These are phyloP conservation scores for Grus americana DNA, from an alignment of 2,113 vertebrate genomes.

Conservation along the genomic window DNA sequence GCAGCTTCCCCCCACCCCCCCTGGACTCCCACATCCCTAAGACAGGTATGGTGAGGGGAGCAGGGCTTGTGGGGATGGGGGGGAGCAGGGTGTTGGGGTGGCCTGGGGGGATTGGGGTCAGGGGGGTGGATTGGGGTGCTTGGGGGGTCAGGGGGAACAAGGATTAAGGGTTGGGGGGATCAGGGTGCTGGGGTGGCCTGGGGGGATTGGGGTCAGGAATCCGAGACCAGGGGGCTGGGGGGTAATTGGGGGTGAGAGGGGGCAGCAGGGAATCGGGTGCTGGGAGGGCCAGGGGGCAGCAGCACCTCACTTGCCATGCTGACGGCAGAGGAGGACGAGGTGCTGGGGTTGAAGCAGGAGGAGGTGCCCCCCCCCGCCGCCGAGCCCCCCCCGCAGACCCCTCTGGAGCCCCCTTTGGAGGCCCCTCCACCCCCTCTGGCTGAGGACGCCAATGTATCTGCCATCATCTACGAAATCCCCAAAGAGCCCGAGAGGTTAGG, in stretches of 20 bases:
- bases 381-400: background rate
- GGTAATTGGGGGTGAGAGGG: too few species aligned
- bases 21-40: background rate
- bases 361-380: background rate
- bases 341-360: slow-evolving; percentile 60
- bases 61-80: too few species aligned
- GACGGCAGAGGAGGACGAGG: slow-evolving; percentile 60
- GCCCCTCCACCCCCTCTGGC: background rate
- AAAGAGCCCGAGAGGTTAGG: slow-evolving; percentile 72
- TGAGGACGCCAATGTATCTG: slow-evolving; percentile 53
- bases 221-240: background rate
- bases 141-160: background rate
- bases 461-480: slow-evolving; percentile 74
- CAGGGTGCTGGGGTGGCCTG: background rate
- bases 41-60: slow-evolving; percentile 35
- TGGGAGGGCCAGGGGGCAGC: background rate
- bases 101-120: background rate
- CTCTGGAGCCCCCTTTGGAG: background rate
- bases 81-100: too few species aligned
- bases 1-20: slow-evolving; percentile 57
- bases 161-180: background rate
- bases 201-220: background rate
- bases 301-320: background rate
- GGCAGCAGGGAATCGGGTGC: too few species aligned
- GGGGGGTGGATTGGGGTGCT: background rate